Percentiles rank a stretch among this genome's conserved stretches.
phyloP scores from a whole-genome alignment of 2,888 invertebrate species.

The Andrena praecox region DNA sequence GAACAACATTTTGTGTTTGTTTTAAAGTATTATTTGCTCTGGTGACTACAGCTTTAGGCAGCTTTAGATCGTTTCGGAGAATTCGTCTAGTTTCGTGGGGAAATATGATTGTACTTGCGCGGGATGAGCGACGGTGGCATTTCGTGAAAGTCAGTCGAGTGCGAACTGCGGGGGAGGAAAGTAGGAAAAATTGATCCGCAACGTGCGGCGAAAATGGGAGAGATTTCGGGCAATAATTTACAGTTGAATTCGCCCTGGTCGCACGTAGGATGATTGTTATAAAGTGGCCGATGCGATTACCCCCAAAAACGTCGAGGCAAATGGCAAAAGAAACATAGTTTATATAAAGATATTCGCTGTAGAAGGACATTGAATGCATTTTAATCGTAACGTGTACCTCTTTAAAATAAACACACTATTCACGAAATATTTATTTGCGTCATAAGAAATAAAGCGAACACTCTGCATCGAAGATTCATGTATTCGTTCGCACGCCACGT shows the following conservation, averaged over 20 bases:
- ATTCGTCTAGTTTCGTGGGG: neutral
- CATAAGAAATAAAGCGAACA: no score
- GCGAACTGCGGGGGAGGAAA: neutral
- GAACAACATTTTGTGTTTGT: no score
- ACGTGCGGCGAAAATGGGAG: neutral
- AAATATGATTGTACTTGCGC: neutral
- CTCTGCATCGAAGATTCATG: neutral
- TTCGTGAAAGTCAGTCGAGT: neutral
- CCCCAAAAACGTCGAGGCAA: neutral
- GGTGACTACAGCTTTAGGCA: neutral
- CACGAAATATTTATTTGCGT: no score
- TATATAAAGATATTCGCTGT: neutral
- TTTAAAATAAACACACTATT: no score
- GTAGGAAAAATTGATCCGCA: slow-evolving; percentile 6
- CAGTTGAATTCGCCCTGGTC: neutral
- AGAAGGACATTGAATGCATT: neutral
- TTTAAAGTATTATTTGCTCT: no score
- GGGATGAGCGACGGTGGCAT: neutral
- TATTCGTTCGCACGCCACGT: neutral
- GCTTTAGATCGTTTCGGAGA: neutral
- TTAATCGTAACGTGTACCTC: no score
- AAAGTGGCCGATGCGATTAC: neutral
- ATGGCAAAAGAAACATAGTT: no score
- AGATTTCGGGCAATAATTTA: neutral
- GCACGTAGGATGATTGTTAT: neutral